Conservation (phyloP, 2,888 invertebrate species). For the Hyppa rectilinea region DNA sequence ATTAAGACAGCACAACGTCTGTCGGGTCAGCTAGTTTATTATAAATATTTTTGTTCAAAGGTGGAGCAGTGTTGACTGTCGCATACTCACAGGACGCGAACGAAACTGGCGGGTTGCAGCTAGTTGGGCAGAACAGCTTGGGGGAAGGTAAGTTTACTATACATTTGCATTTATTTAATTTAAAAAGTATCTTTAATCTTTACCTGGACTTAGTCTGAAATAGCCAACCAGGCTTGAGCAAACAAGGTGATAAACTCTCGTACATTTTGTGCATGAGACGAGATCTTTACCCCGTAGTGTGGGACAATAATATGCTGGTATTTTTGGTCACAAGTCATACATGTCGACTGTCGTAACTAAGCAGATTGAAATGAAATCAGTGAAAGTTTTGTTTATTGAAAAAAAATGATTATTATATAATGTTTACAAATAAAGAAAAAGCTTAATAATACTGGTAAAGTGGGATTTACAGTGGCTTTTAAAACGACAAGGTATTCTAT, state of each 20-base stretch:
- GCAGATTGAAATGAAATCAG: neutral
- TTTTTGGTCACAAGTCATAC: neutral
- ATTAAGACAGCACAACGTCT: too few species aligned
- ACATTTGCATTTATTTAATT: neutral
- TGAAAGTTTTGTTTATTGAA: too few species aligned
- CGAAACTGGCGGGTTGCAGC: constrained; percentile 88
- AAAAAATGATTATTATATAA: too few species aligned
- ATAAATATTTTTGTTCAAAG: constrained; percentile 60
- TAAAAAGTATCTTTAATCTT: too few species aligned
- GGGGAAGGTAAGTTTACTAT: constrained; percentile 84
- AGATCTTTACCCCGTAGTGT: neutral
- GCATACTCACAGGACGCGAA: constrained; percentile 93
- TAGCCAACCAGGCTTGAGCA: too few species aligned
- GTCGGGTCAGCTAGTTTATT: too few species aligned
- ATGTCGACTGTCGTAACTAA: neutral
- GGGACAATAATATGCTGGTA: neutral
- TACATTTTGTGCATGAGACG: neutral
- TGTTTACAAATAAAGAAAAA: too few species aligned
- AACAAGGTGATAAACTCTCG: neutral
- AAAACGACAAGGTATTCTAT: neutral
- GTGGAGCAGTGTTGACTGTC: constrained; percentile 93
- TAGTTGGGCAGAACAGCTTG: constrained; percentile 88
- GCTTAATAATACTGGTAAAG: neutral
- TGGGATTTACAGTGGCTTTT: neutral
- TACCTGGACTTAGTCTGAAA: too few species aligned